Conservation (phyloP, 2,888 invertebrate genomes). For the Syritta pipiens region DNA sequence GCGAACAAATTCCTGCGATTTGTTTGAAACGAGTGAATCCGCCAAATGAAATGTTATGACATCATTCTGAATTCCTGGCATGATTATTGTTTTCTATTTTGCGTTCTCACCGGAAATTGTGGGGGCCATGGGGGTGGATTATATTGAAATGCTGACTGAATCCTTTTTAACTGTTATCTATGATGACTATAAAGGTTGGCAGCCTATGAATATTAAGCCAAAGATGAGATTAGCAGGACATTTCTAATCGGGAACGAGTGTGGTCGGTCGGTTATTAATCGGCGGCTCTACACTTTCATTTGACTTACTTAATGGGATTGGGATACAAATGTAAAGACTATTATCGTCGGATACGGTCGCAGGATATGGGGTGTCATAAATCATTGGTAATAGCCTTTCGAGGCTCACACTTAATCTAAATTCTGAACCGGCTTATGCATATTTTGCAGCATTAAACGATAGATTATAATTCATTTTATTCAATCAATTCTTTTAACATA, state of each 20-base stretch:
- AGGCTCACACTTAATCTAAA: no score
- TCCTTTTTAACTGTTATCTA: slow-evolving; percentile 57
- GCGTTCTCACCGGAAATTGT: slow-evolving; percentile 20
- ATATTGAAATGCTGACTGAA: slow-evolving; percentile 45
- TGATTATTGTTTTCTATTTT: slow-evolving; percentile 65
- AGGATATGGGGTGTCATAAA: no score
- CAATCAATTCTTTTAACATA: no score
- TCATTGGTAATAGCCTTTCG: no score
- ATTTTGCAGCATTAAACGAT: no score
- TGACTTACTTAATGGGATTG: not conserved
- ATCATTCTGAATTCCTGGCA: slow-evolving; percentile 61
- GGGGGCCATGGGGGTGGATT: slow-evolving; percentile 32
- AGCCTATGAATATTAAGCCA: slow-evolving; percentile 31
- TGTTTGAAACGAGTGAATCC: slow-evolving; percentile 63
- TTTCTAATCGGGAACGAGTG: slow-evolving; percentile 22
- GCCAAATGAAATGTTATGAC: slow-evolving; percentile 67
- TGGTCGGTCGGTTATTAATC: not conserved
- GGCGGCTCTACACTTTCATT: not conserved
- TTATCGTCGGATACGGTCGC: no score
- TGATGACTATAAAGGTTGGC: slow-evolving; percentile 32
- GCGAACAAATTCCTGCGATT: slow-evolving; percentile 58
- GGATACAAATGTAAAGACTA: no score
- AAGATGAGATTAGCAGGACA: slow-evolving; percentile 39
- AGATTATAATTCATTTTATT: no score
- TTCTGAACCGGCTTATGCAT: no score